Base-by-base conservation (phyloP, 2,888 invertebrate species). In the Meandrusa payeni region DNA sequence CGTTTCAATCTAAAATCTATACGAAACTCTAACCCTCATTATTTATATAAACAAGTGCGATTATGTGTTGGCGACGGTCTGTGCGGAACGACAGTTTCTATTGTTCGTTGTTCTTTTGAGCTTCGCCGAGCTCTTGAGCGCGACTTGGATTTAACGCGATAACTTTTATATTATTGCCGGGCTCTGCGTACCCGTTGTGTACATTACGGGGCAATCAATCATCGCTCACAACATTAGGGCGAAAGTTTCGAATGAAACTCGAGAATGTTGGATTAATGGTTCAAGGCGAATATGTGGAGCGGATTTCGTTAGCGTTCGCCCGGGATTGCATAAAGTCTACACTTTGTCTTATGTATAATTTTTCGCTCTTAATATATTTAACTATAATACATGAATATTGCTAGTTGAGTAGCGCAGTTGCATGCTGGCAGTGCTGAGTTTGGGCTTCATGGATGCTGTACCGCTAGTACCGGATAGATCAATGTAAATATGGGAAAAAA, bases 171-270 rank as follows among this genome's bases (percentile, higher is more conserved):
- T 36, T 36, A 34, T 36, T 39, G 15, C 40, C 24, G 9, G n/a
- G 22, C 12, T 11, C 32, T 17, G 17, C 17, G 5, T 31, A 15
- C 32, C 28, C 41, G 41, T 34, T 36, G 41, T 34, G 36, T 42
- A 42, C 32, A 26, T 42, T 42, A 41, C 33, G 27, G 4, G 15
- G 34, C 22, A 22, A 42, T 42, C 41, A 42, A 42, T 42, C 41
- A 42, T 42, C 28, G 23, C 40, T 22, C 22, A 10, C 28, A 28
- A 23, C 36, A 23, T 42, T 36, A 42, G 36, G 29, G 29, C 36
- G 10, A 42, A 42, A 42, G 17, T 42, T 42, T 36, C 11, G n/a
- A 26, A 41, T 20, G 28, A 23, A 34, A 32, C 32, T 34, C 34
- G 6, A 15, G 23, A 36, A 29, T 17, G 34, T 19, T 29, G 41